Percentiles rank a stretch among this genome's conserved stretches.
These are phyloP conservation scores for Hyposmocoma kahamanoa DNA, from an alignment of 1,140 invertebrate genomes.

Conservation along the genomic window DNA sequence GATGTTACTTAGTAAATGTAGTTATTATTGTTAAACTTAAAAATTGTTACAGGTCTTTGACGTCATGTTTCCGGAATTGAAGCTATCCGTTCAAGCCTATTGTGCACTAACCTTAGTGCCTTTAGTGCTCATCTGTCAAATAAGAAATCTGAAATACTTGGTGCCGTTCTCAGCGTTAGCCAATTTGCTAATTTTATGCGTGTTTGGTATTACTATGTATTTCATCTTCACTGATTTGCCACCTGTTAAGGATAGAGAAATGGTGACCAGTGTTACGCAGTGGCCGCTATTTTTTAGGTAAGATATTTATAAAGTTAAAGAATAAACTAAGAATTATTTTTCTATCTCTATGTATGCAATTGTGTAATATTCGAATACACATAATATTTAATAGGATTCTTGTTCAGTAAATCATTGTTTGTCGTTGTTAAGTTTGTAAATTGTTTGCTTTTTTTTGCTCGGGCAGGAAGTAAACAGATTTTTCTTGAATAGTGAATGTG, in stretches of 20 bases:
- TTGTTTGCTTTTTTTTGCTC: no score
- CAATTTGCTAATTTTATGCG: slow-evolving; percentile 79
- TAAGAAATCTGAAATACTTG: slow-evolving; percentile 81
- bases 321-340: no score
- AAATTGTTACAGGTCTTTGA: slow-evolving; percentile 65
- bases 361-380: no score
- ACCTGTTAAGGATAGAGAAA: slow-evolving; percentile 63
- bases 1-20: no score
- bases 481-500: no score
- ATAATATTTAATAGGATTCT: no score
- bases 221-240: slow-evolving; percentile 79
- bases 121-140: slow-evolving; percentile 77
- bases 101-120: slow-evolving; percentile 76
- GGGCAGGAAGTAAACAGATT: no score
- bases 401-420: no score
- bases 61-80: slow-evolving; percentile 41
- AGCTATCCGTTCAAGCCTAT: slow-evolving; percentile 65
- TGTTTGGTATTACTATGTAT: slow-evolving; percentile 81
- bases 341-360: no score
- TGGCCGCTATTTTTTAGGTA: slow-evolving; percentile 80
- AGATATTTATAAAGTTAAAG: background rate
- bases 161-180: slow-evolving; percentile 86
- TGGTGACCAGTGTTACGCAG: slow-evolving; percentile 62
- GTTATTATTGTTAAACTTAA: no score
- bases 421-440: no score